A percentile compares a stretch with the other conserved stretches of the same genome.
These are phyloP conservation scores for Epinephelus cyanopodus DNA, from an alignment of 2,113 vertebrate species.

Conservation along the genomic window DNA sequence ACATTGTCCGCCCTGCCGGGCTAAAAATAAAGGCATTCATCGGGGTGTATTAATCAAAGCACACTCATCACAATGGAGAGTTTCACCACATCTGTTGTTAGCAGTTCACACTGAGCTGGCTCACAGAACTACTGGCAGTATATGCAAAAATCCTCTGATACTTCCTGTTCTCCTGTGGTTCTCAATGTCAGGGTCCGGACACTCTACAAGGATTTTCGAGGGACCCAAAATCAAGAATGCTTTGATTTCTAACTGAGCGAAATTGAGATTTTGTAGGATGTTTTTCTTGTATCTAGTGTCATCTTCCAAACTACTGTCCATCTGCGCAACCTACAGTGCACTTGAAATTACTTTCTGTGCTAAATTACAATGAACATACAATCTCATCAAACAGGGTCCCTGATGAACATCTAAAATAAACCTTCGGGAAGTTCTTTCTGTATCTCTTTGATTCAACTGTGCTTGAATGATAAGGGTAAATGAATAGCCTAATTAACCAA, in stretches of 20 bases:
- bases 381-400: background rate
- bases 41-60: constrained; percentile 73
- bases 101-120: constrained; percentile 25
- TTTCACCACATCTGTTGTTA: constrained; percentile 61
- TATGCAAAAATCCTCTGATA: background rate
- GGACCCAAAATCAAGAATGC: background rate
- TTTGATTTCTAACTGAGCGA: background rate
- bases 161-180: background rate
- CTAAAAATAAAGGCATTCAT: constrained; percentile 79
- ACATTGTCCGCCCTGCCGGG: constrained; percentile 52
- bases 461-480: background rate
- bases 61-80: constrained; percentile 41
- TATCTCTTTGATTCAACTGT: background rate
- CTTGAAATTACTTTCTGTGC: background rate
- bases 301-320: background rate
- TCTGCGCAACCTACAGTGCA: background rate
- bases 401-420: background rate
- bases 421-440: background rate
- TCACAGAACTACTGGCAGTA: background rate
- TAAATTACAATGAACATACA: background rate
- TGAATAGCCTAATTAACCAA: no score
- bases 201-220: no score
- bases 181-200: background rate
- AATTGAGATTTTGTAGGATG: background rate
- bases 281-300: background rate